Conservation (phyloP, 2,113 vertebrate species). For the Cyprinodon variegatus region DNA sequence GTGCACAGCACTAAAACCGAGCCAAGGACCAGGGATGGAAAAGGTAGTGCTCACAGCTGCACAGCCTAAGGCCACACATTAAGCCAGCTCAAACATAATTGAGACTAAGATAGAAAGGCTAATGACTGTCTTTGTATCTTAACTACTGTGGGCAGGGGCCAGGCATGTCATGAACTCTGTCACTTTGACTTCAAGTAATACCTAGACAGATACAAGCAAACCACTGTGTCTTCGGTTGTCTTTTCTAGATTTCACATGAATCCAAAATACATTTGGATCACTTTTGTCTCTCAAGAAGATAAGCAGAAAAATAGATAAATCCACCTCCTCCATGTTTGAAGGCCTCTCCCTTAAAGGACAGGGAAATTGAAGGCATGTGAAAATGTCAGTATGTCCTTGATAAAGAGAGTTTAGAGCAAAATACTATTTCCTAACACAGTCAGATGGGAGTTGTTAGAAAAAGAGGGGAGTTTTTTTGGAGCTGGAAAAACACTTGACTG, state of each 20-base stretch:
- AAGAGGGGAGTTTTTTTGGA: slow-evolving; percentile 38
- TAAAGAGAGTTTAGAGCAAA: slow-evolving; percentile 30
- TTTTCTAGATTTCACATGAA: slow-evolving; percentile 16
- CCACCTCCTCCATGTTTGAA: slow-evolving; percentile 16
- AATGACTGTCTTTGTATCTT: slow-evolving; percentile 54
- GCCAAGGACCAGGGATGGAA: slow-evolving; percentile 25
- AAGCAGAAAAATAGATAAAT: slow-evolving; percentile 8
- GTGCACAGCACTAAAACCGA: slow-evolving; percentile 45
- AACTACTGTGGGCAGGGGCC: slow-evolving; percentile 38
- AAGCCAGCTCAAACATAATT: slow-evolving; percentile 49
- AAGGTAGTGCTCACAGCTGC: slow-evolving; percentile 65
- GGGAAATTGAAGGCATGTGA: slow-evolving; percentile 29
- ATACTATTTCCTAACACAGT: slow-evolving; percentile 17
- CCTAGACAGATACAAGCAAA: neutral
- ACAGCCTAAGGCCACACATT: slow-evolving; percentile 63
- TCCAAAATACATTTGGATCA: neutral
- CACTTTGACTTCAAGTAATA: slow-evolving; percentile 45
- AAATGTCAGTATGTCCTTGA: slow-evolving; percentile 55
- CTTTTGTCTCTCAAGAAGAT: slow-evolving; percentile 8
- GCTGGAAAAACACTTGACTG: slow-evolving; percentile 38
- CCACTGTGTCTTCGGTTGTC: slow-evolving; percentile 1
- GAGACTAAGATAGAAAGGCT: slow-evolving; percentile 47
- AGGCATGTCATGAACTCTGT: slow-evolving; percentile 51
- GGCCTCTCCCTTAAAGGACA: neutral
- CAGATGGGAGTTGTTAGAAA: slow-evolving; percentile 42